A percentile compares a stretch with the other conserved stretches of the same genome.
Conservation (phyloP, 2,113 vertebrate genomes). For the Microtus richardsoni region DNA sequence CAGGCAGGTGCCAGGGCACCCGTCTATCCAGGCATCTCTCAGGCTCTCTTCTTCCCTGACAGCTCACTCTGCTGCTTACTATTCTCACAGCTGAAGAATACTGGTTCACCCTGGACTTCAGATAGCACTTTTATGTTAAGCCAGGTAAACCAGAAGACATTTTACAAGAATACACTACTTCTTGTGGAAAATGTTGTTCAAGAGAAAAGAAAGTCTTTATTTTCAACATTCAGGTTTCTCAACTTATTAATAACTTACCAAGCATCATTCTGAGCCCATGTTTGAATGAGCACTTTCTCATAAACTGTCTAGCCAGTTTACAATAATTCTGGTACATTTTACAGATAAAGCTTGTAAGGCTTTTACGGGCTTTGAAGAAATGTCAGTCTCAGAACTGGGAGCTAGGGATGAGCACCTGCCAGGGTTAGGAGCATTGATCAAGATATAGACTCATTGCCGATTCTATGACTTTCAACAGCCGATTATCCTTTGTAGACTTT, state of each 20-base stretch:
- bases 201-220: background rate
- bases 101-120: background rate
- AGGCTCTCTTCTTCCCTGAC: background rate
- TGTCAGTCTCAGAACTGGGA: background rate
- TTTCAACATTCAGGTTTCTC: background rate
- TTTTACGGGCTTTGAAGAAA: background rate
- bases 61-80: background rate
- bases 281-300: background rate
- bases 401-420: background rate
- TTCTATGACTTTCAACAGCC: background rate
- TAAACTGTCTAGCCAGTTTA: background rate
- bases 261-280: background rate
- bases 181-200: constrained; percentile 27
- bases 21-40: background rate
- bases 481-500: background rate
- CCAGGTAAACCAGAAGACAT: background rate
- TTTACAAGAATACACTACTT: background rate
- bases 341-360: background rate
- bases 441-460: background rate
- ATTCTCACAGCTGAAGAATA: background rate
- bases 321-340: background rate
- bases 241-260: background rate
- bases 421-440: background rate
- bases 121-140: constrained; percentile 3
- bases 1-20: background rate